Evolutionary conservation across 1,140 invertebrate species (phyloP), one percentile per base, ranked within the genome.

Genomic region (Drosophila pachea): DNA sequence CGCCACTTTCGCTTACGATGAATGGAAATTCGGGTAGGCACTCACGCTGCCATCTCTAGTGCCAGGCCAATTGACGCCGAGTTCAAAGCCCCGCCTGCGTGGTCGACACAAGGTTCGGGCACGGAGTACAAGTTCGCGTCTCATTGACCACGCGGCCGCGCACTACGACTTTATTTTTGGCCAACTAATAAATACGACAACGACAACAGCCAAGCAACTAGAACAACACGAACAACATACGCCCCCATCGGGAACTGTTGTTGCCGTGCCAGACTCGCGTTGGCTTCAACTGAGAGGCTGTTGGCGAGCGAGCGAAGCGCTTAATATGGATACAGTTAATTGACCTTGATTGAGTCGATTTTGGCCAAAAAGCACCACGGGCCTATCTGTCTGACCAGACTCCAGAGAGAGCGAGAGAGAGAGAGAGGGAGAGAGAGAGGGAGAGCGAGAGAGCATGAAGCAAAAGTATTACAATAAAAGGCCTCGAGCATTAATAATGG

Each of bases 301-400:
- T 22, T 22, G 3, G 22, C 50, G 56, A 63, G 48, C 36, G 50
- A 76, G 70, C 60, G 47, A 48, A 60, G 61, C 60, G 48, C 81
- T 86, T 66, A 76, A 87, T 86, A 82, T 88, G 83, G 79, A 74
- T 78, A 88, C 87, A 88, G 87, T 87, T 88, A 88, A 88, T 88
- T 88, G 87, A 88, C 87, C 87, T 88, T 88, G 87, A 88, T 88
- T 87, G 77, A 70, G 78, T 82, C 78, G 72, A 72, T 76, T 86
- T 87, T 62, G 64, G 67, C 40, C 64, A 66, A 60, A 59, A 38
- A 56, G n/a, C 8, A 16, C 43, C 59, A 32, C 56, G 58, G 48
- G 40, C 65, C 31, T 12, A 53, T 7, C 31, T 38, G 16, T 38
- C 36, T 16, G 9, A 14, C 52, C 52, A 40, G 4, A 43, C 31